Evolutionary conservation across 2,113 vertebrate species (phyloP), one percentile per base, ranked within the genome.

Genomic region (Epinephelus moara): DNA sequence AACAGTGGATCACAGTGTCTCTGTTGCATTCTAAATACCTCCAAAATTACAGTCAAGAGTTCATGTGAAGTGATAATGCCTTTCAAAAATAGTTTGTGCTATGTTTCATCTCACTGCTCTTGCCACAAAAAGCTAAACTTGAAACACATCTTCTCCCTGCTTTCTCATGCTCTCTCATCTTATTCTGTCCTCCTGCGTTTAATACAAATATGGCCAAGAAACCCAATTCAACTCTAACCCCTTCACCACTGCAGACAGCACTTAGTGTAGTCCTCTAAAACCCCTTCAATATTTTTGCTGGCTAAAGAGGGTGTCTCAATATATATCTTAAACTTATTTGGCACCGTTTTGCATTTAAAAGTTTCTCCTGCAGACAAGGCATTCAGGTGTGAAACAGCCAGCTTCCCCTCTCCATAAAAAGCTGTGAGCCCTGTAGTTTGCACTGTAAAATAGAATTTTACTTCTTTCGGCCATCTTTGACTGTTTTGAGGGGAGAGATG

Each of bases 41-140:
- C 33, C 21, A 23, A 55, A 70, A 81, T 30, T 45, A 37, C 25
- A 78, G 70, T 74, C 23, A 53, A 47, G 49, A 70, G 72, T 80
- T 81, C 68, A 77, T 57, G 18, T 4, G 4, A 45, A 77, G 37
- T 73, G 75, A 56, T 50, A 15, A 23, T 59, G 53, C 60, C 52
- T 62, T 61, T 78, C 50, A 75, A 63, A 85, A 56, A 21, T 5
- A 27, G 37, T 72, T 72, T 55, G 40, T 40, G n/a, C 50, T 3
- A 9, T 19, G 7, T 64, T 73, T 67, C 47, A 47, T 47, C 15
- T n/a, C 57, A 73, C 33, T 47, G 27, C 27, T 15, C 13, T 21
- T 42, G 10, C 30, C 64, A 59, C 64, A 68, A 56, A 70, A 62
- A 56, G 68, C 23, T 71, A 0, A 12, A 33, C 30, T 53, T 49